These are phyloP conservation scores for Clitarchus hookeri DNA, from an alignment of 2,888 invertebrate species.

Conservation along the genomic window DNA sequence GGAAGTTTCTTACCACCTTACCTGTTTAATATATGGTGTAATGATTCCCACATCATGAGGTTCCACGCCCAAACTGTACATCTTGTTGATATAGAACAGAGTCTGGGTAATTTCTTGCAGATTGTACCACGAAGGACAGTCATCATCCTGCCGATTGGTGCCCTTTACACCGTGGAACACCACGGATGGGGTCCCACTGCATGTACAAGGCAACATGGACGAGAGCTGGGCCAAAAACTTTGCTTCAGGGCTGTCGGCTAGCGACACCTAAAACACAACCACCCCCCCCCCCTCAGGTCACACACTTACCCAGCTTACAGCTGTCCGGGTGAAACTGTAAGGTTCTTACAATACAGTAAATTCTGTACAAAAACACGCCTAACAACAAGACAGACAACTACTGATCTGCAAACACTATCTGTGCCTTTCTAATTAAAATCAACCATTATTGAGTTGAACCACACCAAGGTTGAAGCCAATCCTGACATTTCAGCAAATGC, in stretches of 20 bases:
- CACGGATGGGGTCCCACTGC: conserved; percentile 59
- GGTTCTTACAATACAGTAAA: too few relatives aligned
- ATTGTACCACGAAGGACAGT: conserved; percentile 90
- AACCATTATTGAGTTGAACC: too few relatives aligned
- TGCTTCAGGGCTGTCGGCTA: conserved; percentile 55
- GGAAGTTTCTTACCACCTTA: conserved; percentile 51
- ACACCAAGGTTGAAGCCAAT: too few relatives aligned
- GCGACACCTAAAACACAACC: conserved; percentile 50
- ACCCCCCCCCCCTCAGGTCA: background rate
- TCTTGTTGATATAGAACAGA: conserved; percentile 64
- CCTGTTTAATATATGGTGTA: conserved; percentile 91
- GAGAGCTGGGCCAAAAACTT: conserved; percentile 46
- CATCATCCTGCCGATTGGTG: conserved; percentile 62
- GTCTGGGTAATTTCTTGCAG: conserved; percentile 76
- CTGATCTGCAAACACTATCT: too few relatives aligned
- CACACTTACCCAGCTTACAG: too few relatives aligned
- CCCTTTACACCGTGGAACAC: conserved; percentile 75
- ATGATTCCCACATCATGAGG: conserved; percentile 84
- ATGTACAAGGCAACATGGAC: conserved; percentile 50
- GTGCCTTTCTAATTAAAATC: too few relatives aligned
- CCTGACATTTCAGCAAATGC: too few relatives aligned
- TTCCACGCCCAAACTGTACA: conserved; percentile 68
- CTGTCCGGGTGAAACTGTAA: too few relatives aligned
- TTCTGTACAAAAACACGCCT: too few relatives aligned
- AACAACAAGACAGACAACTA: too few relatives aligned